These are phyloP conservation scores for Cacatua alba DNA, from an alignment of 2,113 vertebrate species.

Conservation along the genomic window DNA sequence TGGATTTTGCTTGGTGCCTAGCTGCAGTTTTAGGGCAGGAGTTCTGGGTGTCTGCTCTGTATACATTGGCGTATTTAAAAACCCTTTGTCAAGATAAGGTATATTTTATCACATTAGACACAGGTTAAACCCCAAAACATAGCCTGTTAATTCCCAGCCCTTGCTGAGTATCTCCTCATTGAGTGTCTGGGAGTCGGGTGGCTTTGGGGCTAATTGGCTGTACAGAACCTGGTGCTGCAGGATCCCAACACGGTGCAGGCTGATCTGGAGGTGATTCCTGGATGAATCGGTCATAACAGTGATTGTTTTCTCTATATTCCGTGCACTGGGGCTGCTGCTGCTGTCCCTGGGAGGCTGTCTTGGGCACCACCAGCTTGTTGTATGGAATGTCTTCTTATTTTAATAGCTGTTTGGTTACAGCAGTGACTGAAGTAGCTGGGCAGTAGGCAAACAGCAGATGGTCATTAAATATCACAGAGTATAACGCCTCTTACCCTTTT, in stretches of 20 bases:
- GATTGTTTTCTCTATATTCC: background rate
- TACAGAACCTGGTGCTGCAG: background rate
- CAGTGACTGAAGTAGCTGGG: background rate
- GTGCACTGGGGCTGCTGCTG: background rate
- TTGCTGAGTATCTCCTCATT: too few relatives aligned
- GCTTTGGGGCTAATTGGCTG: background rate
- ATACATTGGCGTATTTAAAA: background rate
- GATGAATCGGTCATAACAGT: background rate
- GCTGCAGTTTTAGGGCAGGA: background rate
- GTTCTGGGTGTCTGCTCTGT: fast-evolving
- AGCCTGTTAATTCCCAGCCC: background rate
- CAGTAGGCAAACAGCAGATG: background rate
- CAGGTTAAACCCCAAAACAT: fast-evolving
- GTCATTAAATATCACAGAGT: background rate
- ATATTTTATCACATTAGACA: background rate
- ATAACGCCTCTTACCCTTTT: background rate
- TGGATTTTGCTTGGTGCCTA: background rate
- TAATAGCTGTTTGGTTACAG: background rate
- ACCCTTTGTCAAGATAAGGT: background rate
- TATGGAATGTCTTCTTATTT: background rate
- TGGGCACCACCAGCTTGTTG: background rate
- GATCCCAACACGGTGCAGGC: fast-evolving
- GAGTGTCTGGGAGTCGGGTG: fast-evolving
- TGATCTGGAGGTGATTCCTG: background rate
- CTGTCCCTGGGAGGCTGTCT: background rate